A percentile compares a stretch with the other conserved stretches of the same genome.
Evolutionary conservation across 2,113 vertebrate genomes (phyloP).

Genomic region (Hippocampus abdominalis): DNA sequence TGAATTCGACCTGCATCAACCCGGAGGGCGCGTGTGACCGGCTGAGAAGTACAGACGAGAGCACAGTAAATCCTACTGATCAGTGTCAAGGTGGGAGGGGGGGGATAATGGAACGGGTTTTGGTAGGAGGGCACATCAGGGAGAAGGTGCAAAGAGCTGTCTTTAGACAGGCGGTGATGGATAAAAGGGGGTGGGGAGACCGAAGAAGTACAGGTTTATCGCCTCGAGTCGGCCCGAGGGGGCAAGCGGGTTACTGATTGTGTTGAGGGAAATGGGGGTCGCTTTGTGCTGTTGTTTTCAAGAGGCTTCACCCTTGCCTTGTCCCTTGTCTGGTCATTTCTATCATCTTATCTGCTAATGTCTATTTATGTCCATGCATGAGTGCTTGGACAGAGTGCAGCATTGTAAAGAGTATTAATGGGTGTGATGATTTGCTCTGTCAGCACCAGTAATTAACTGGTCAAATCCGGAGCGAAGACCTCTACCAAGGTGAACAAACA

Average conservation of each 20-base stretch:
- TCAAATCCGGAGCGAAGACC: neutral
- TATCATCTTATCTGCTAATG: slow-evolving; percentile 38
- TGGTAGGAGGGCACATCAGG: slow-evolving; percentile 17
- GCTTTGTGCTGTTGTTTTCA: slow-evolving; percentile 56
- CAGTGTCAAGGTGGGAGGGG: slow-evolving; percentile 32
- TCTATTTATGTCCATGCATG: slow-evolving; percentile 17
- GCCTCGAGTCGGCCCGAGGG: slow-evolving; percentile 35
- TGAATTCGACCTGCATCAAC: slow-evolving; percentile 81
- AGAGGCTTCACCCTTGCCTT: slow-evolving; percentile 55
- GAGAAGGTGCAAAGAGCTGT: slow-evolving; percentile 43
- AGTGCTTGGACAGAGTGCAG: slow-evolving; percentile 8
- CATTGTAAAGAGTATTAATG: neutral
- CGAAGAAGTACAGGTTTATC: slow-evolving; percentile 49
- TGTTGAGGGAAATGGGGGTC: neutral
- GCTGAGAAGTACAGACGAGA: slow-evolving; percentile 62
- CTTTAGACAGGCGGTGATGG: slow-evolving; percentile 40
- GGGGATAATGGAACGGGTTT: neutral
- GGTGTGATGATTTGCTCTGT: neutral
- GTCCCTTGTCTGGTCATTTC: slow-evolving; percentile 63
- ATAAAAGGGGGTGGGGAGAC: slow-evolving; percentile 23
- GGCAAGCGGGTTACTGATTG: slow-evolving; percentile 40
- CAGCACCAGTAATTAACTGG: neutral
- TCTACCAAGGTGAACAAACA: neutral
- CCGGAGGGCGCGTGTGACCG: slow-evolving; percentile 61
- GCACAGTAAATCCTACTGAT: slow-evolving; percentile 74